Evolutionary conservation across 2,113 vertebrate genomes (phyloP).

Genomic region (Orcinus orca): DNA sequence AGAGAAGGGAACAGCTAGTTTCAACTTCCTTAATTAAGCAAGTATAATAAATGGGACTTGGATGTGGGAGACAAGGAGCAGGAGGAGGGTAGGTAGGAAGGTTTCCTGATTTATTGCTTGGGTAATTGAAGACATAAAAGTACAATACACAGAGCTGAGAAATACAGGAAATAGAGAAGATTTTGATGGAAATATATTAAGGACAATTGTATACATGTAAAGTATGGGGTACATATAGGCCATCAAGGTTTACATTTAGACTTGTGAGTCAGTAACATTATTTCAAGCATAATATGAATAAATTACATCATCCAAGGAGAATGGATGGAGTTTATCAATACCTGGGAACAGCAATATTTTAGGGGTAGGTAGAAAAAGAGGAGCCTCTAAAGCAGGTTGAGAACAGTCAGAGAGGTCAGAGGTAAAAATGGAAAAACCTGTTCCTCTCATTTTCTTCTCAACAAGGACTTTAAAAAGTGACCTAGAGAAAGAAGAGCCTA

Average conservation of each 20-base stretch:
- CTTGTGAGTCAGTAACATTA: background rate
- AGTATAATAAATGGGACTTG: background rate
- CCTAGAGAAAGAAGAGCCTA: background rate
- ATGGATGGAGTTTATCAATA: background rate
- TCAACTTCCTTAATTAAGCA: background rate
- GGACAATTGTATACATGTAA: background rate
- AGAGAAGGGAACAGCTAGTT: background rate
- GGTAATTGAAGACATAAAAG: background rate
- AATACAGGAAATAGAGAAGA: background rate
- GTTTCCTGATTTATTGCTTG: background rate
- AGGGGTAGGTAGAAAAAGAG: background rate
- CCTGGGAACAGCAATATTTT: background rate
- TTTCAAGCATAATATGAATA: background rate
- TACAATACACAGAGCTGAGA: background rate
- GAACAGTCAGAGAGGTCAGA: background rate
- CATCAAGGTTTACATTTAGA: background rate
- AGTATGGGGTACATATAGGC: background rate
- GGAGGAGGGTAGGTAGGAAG: background rate
- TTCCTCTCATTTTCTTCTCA: background rate
- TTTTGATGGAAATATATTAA: background rate
- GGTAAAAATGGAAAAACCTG: background rate
- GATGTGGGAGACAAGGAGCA: background rate
- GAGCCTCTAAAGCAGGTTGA: background rate
- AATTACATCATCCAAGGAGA: background rate
- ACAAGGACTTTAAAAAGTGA: background rate